Evolutionary conservation across 2,113 vertebrate genomes (phyloP), one percentile per base, ranked within the genome.

Genomic region (Austrofundulus limnaeus): DNA sequence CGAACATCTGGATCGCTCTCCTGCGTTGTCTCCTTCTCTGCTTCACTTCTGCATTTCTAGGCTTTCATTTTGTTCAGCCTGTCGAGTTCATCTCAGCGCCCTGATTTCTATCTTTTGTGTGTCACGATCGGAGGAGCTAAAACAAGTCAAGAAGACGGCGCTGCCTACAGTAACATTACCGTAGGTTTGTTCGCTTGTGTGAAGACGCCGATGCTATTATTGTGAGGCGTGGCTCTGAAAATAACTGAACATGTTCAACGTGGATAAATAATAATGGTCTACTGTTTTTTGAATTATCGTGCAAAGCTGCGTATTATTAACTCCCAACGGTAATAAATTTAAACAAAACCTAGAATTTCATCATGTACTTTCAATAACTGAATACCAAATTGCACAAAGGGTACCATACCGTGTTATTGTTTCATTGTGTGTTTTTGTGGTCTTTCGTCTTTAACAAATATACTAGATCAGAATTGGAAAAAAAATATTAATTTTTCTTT

Each of bases 31-130:
- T 62, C 60, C 54, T 37, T 53, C 49, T 56, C 64, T 60, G 62
- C 60, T 16, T 61, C 52, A 34, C 84, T 86, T 83, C n/a, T 86
- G 82, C 85, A 90, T 82, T 91, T 85, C 55, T 9, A 17, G 48
- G 53, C 28, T 66, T 77, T 80, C 42, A 61, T 74, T 65, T 49
- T 42, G 41, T 66, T 45, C 21, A 9, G 47, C 8, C 52, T 61
- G 56, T 49, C 28, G 69, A 62, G 63, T 61, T 72, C 49, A 52
- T 55, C 70, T 58, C 43, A 11, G 55, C 53, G 66, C 42, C 49
- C 71, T 64, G 58, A 41, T 28, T 28, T 68, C 38, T 68, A 51
- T 59, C 53, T 72, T 64, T 45, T 60, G 25, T 53, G 72, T 47
- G 53, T 68, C 51, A n/a, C 46, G 74, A 73, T 72, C 53, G 66